Percentiles rank a stretch among this genome's conserved stretches.
Evolutionary conservation across 2,888 invertebrate genomes (phyloP).

Genomic region (Clitarchus hookeri): DNA sequence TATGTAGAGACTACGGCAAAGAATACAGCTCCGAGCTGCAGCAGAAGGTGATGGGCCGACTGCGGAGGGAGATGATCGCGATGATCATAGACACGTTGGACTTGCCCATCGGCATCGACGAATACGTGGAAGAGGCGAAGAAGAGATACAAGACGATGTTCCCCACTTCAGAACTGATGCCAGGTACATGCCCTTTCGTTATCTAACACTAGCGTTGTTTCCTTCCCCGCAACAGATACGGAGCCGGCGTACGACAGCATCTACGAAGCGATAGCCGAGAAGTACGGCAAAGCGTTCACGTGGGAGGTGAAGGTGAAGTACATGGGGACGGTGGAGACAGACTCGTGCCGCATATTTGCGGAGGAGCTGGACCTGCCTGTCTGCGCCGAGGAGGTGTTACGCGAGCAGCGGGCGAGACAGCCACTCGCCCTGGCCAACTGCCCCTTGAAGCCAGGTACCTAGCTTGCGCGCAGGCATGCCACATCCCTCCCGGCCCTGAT

Average conservation of each 20-base stretch:
- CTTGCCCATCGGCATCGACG: slow-evolving; percentile 68
- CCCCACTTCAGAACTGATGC: slow-evolving; percentile 27
- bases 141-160: slow-evolving; percentile 22
- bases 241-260: slow-evolving; percentile 78
- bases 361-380: slow-evolving; percentile 70
- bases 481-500: background rate
- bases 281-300: slow-evolving; percentile 77
- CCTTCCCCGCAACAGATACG: slow-evolving; percentile 67
- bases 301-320: slow-evolving; percentile 77
- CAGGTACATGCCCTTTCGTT: slow-evolving; percentile 25
- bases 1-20: slow-evolving; percentile 74
- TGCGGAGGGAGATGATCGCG: slow-evolving; percentile 69
- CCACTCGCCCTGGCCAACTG: slow-evolving; percentile 65
- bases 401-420: slow-evolving; percentile 63
- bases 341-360: slow-evolving; percentile 70
- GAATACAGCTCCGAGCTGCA: slow-evolving; percentile 79
- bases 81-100: slow-evolving; percentile 69
- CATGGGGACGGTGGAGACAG: slow-evolving; percentile 74
- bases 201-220: slow-evolving; percentile 29
- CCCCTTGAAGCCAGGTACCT: slow-evolving; percentile 70
- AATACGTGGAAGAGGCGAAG: slow-evolving; percentile 56
- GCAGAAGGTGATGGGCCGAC: slow-evolving; percentile 74
- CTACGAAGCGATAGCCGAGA: slow-evolving; percentile 68
- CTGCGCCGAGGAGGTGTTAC: slow-evolving; percentile 67
- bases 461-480: background rate